These are phyloP conservation scores for Hirtodrosophila confusa DNA, from an alignment of 2,888 invertebrate genomes.

Conservation along the genomic window DNA sequence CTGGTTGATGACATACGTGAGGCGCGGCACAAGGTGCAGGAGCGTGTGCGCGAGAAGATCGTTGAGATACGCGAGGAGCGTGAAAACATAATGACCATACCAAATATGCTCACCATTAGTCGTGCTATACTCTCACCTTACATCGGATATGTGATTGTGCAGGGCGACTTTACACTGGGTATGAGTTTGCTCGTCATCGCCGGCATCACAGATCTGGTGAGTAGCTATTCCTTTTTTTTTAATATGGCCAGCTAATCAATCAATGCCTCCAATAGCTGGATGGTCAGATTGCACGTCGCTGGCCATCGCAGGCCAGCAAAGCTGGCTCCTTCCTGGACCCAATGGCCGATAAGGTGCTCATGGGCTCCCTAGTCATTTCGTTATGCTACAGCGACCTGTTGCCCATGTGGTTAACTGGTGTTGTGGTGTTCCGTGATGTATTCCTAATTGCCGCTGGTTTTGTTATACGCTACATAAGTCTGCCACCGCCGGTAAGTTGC, in stretches of 20 bases:
- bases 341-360: slow-evolving; percentile 97
- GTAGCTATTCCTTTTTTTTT: slow-evolving; percentile 42
- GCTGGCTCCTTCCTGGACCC: slow-evolving; percentile 98
- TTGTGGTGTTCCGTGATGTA: slow-evolving; percentile 94
- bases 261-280: slow-evolving; percentile 87
- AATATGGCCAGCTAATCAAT: neutral
- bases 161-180: slow-evolving; percentile 91
- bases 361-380: slow-evolving; percentile 94
- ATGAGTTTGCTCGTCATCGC: slow-evolving; percentile 93
- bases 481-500: slow-evolving; percentile 93
- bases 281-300: slow-evolving; percentile 97
- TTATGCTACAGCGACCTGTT: slow-evolving; percentile 94
- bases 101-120: slow-evolving; percentile 94
- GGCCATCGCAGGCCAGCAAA: slow-evolving; percentile 95
- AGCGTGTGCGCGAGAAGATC: slow-evolving; percentile 90
- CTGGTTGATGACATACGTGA: slow-evolving; percentile 89
- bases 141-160: slow-evolving; percentile 94
- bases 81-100: slow-evolving; percentile 97
- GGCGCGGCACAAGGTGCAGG: slow-evolving; percentile 89
- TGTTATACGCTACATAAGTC: slow-evolving; percentile 94
- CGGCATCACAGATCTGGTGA: slow-evolving; percentile 95
- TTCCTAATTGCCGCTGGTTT: slow-evolving; percentile 93
- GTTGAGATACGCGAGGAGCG: slow-evolving; percentile 86
- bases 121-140: slow-evolving; percentile 95
- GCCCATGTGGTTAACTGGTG: slow-evolving; percentile 91